phyloP scores from a whole-genome alignment of 2,797 vertebrate genomes.

The Pseudocheirus occidentalis region DNA sequence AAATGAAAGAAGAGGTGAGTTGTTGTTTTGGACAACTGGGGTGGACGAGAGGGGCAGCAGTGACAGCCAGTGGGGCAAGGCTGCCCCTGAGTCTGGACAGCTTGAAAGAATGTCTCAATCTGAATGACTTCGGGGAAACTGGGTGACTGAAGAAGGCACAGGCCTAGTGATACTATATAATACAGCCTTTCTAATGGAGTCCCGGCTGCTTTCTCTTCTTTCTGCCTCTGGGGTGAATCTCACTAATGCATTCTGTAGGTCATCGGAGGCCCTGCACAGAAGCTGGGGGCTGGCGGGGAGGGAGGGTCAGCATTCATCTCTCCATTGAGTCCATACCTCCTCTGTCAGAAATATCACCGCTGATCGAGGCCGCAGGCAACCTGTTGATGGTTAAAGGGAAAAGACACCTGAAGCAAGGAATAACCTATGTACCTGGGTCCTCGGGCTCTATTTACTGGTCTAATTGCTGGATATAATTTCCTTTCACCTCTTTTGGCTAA shows the following conservation, averaged over 20 bases:
- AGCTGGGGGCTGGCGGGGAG: neutral
- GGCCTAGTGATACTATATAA: slow-evolving; percentile 46
- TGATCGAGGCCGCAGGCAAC: neutral
- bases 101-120: neutral
- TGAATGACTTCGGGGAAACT: slow-evolving; percentile 4
- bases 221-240: slow-evolving; percentile 49
- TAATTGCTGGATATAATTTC: slow-evolving; percentile 61
- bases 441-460: slow-evolving; percentile 52
- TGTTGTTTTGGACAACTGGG: neutral
- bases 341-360: neutral
- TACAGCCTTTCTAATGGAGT: slow-evolving; percentile 18
- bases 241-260: slow-evolving; percentile 23
- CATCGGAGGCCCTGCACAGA: neutral
- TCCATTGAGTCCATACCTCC: neutral
- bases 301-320: neutral
- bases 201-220: slow-evolving; percentile 39
- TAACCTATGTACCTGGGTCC: slow-evolving; percentile 33
- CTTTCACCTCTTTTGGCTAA: slow-evolving; percentile 76
- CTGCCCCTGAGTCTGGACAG: slow-evolving; percentile 2
- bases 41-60: neutral
- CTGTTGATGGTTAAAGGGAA: neutral
- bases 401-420: neutral
- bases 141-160: slow-evolving; percentile 17
- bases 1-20: neutral
- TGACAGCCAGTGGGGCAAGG: neutral